Conservation (phyloP, 2,113 vertebrate genomes). For the Forbesichthys papilliferus region DNA sequence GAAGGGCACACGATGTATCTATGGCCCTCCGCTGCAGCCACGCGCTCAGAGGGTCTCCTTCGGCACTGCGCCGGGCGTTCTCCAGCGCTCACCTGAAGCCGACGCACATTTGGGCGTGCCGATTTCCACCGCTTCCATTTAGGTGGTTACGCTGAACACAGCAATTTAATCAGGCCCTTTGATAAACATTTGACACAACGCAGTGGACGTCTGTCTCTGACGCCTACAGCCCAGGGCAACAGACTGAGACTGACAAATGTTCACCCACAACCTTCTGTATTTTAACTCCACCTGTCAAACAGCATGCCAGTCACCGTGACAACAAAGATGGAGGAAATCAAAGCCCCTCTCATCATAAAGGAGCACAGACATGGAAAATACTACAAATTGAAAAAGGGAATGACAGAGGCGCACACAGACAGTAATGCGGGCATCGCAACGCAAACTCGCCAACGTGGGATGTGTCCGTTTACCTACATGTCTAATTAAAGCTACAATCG, state of each 20-base stretch:
- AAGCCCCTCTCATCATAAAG: constrained; percentile 72
- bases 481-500: too few relatives aligned
- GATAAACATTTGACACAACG: constrained; percentile 82
- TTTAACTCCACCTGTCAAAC: constrained; percentile 75
- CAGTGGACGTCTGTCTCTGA: constrained; percentile 73
- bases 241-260: constrained; percentile 72
- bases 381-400: constrained; percentile 49
- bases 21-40: constrained; percentile 50
- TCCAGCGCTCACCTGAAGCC: neutral
- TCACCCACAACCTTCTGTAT: constrained; percentile 75
- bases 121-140: constrained; percentile 40
- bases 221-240: constrained; percentile 77
- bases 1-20: constrained; percentile 72
- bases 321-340: constrained; percentile 74
- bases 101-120: constrained; percentile 28
- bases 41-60: constrained; percentile 61
- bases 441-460: too few relatives aligned
- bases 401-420: constrained; percentile 4
- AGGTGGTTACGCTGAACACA: constrained; percentile 65
- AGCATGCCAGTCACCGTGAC: constrained; percentile 76
- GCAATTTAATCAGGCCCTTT: constrained; percentile 80
- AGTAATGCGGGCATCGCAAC: neutral
- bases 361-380: constrained; percentile 48
- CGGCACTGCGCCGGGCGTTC: constrained; percentile 9
- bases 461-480: too few relatives aligned